Percentiles rank a stretch among this genome's conserved stretches.
phyloP scores from a whole-genome alignment of 2,888 invertebrate species.

The Antheraea yamamai region DNA sequence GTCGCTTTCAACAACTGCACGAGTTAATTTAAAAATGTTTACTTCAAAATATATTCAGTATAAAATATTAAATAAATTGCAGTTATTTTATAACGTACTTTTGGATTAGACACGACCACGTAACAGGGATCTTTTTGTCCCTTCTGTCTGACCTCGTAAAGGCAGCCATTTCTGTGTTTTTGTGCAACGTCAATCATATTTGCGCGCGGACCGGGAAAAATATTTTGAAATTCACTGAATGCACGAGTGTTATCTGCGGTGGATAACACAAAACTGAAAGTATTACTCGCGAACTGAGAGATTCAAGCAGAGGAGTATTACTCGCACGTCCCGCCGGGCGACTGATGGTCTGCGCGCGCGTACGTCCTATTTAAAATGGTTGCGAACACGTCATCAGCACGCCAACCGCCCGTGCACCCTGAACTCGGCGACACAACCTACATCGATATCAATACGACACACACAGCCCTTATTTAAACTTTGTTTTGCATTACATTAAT shows the following conservation, averaged over 20 bases:
- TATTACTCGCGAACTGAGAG: conserved; percentile 30
- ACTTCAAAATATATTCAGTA: not conserved
- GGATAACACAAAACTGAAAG: conserved; percentile 53
- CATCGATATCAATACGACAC: conserved; percentile 53
- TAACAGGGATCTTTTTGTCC: conserved; percentile 85
- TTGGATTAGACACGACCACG: conserved; percentile 86
- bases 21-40: not conserved
- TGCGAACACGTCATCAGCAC: conserved; percentile 75
- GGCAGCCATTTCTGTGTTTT: conserved; percentile 79
- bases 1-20: conserved; percentile 1
- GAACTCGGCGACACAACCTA: conserved; percentile 64
- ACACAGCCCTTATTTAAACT: conserved; percentile 56
- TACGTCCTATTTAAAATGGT: conserved; percentile 78
- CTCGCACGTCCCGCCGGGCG: conserved; percentile 75
- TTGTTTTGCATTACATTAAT: conserved; percentile 26
- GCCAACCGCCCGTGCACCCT: conserved; percentile 73
- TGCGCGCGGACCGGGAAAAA: conserved; percentile 41
- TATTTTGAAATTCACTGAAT: conserved; percentile 50
- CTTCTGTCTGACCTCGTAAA: conserved; percentile 85
- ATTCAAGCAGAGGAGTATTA: conserved; percentile 42
- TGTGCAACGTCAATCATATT: conserved; percentile 75
- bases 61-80: conserved; percentile 17
- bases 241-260: conserved; percentile 50
- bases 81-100: conserved; percentile 73
- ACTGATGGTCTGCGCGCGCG: conserved; percentile 84